Evolutionary conservation across 2,797 vertebrate genomes (phyloP).

Genomic region (Dryobates pubescens): DNA sequence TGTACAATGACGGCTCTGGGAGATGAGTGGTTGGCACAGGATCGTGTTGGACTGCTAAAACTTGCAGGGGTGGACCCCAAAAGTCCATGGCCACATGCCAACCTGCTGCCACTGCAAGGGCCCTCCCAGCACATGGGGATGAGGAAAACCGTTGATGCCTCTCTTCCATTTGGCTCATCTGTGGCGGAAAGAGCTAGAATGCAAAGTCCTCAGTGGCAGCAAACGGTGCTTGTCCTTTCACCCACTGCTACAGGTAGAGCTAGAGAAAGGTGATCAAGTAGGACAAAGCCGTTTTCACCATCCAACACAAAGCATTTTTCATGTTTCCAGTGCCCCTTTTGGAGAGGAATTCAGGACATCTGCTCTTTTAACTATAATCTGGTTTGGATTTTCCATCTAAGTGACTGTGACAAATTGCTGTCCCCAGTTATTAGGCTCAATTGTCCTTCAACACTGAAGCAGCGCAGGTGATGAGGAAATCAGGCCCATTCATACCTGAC

Average conservation of each 20-base stretch:
- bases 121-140: not conserved
- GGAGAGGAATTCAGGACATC: not conserved
- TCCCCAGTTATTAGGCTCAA: not conserved
- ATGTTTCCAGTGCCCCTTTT: not conserved
- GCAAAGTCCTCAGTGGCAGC: not conserved
- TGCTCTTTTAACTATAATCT: not conserved
- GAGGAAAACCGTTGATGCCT: rapidly evolving
- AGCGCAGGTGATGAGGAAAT: not conserved
- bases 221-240: not conserved
- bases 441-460: not conserved
- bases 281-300: not conserved
- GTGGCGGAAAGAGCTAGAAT: rapidly evolving
- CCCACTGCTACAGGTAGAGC: not conserved
- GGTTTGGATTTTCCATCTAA: not conserved
- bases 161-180: not conserved
- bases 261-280: not conserved
- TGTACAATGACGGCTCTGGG: not conserved
- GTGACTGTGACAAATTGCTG: not conserved
- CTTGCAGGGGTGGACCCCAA: rapidly evolving
- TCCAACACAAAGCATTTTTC: not conserved
- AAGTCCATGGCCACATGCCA: not conserved
- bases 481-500: not conserved
- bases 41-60: not conserved
- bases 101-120: not conserved
- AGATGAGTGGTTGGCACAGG: not conserved